phyloP scores from a whole-genome alignment of 2,797 vertebrate species.

The Falco rusticolus region DNA sequence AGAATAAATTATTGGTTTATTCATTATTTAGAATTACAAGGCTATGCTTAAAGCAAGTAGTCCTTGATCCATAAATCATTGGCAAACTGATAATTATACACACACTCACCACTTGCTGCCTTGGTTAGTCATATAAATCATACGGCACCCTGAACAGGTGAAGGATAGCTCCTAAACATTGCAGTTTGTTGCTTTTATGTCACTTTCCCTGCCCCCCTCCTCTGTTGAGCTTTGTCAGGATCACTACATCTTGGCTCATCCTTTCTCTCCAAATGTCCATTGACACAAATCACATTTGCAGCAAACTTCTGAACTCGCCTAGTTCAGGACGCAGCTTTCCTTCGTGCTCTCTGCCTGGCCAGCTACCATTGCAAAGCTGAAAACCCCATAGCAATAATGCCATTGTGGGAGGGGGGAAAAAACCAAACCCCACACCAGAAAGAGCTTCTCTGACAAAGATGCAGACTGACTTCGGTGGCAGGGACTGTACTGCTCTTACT shows the following conservation, averaged over 20 bases:
- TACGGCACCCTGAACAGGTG: background rate
- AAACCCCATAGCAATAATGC: background rate
- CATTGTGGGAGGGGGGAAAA: background rate
- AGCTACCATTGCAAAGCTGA: background rate
- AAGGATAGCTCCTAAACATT: background rate
- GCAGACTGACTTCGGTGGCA: background rate
- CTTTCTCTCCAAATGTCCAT: background rate
- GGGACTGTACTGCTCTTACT: background rate
- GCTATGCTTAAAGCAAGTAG: background rate
- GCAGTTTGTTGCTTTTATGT: background rate
- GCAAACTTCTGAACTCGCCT: background rate
- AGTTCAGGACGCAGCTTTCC: background rate
- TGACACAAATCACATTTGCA: background rate
- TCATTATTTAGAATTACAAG: conserved; percentile 42
- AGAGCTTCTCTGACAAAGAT: background rate
- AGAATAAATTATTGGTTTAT: background rate
- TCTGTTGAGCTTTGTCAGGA: background rate
- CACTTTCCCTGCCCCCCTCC: background rate
- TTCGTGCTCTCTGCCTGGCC: background rate
- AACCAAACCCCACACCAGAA: too few relatives aligned
- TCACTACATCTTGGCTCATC: background rate
- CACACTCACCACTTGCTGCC: background rate
- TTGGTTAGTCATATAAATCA: background rate
- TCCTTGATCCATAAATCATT: conserved; percentile 35
- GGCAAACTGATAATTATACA: conserved; percentile 5